Percentiles rank a stretch among this genome's conserved stretches.
These are phyloP conservation scores for Eulemur mongoz DNA, from an alignment of 2,797 vertebrate species.

Conservation along the genomic window DNA sequence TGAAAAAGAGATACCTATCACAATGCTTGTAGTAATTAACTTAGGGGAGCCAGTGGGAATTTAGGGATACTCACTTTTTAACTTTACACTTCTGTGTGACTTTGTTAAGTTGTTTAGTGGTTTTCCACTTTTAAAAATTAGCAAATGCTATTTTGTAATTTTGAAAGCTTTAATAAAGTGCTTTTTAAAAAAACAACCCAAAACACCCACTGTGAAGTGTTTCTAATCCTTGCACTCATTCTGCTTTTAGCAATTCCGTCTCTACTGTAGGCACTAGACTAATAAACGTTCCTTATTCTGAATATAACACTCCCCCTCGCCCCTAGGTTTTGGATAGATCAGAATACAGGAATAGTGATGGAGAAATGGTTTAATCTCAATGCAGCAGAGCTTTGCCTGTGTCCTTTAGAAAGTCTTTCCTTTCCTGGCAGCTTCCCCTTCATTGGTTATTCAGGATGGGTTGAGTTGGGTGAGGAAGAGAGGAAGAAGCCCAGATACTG, in stretches of 20 bases:
- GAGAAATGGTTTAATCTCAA: background rate
- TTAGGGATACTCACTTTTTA: background rate
- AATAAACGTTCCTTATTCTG: background rate
- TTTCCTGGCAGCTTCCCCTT: background rate
- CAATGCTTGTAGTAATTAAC: background rate
- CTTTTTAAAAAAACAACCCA: background rate
- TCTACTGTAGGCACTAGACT: background rate
- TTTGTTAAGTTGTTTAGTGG: background rate
- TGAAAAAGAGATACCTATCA: background rate
- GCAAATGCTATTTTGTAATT: background rate
- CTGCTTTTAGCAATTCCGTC: background rate
- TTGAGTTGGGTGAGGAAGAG: background rate
- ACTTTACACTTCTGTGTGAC: background rate
- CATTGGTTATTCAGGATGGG: background rate
- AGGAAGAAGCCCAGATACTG: background rate
- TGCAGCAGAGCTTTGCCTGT: background rate
- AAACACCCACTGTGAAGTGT: background rate
- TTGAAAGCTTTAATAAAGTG: constrained; percentile 17
- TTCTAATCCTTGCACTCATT: background rate
- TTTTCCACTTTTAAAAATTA: background rate
- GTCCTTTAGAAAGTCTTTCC: background rate
- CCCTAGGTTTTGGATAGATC: background rate
- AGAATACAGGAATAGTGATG: background rate
- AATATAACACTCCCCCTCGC: no score
- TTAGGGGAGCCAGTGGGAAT: no score